These are phyloP conservation scores for Ariolimax columbianus DNA, from an alignment of 2,888 invertebrate genomes.

Conservation along the genomic window DNA sequence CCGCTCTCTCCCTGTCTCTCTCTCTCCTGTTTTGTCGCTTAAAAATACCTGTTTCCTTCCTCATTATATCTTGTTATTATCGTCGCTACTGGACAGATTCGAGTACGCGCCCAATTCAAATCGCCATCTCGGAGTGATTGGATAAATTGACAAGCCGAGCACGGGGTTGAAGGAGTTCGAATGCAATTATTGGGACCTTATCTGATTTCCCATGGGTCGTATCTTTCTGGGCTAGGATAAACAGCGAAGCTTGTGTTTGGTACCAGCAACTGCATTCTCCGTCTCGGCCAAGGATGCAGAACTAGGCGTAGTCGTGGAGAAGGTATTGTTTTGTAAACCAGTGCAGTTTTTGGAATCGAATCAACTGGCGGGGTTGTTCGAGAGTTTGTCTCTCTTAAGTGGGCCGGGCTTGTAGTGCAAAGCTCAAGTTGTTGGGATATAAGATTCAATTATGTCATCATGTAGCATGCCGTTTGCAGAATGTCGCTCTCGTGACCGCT, in stretches of 20 bases:
- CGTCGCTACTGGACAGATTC: background rate
- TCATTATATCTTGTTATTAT: too few species aligned
- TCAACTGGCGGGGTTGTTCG: too few species aligned
- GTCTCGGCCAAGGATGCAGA: background rate
- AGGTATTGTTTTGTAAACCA: background rate
- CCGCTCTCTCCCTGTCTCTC: constrained; percentile 15
- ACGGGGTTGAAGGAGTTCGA: background rate
- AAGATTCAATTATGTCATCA: too few species aligned
- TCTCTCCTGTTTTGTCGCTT: background rate
- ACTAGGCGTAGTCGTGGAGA: background rate
- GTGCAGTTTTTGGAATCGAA: too few species aligned
- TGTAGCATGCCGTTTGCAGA: too few species aligned
- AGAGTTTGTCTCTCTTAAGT: too few species aligned
- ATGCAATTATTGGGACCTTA: background rate
- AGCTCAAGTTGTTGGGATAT: too few species aligned
- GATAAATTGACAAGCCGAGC: background rate
- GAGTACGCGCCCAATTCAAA: background rate
- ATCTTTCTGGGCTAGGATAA: background rate
- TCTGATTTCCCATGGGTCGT: background rate
- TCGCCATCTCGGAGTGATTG: background rate
- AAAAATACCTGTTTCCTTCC: background rate
- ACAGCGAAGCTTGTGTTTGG: background rate
- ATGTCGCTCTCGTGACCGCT: too few species aligned
- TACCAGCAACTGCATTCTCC: background rate
- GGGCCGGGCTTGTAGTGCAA: too few species aligned